Evolutionary conservation across 2,888 invertebrate genomes (phyloP).

Genomic region (Hemaris fuciformis): DNA sequence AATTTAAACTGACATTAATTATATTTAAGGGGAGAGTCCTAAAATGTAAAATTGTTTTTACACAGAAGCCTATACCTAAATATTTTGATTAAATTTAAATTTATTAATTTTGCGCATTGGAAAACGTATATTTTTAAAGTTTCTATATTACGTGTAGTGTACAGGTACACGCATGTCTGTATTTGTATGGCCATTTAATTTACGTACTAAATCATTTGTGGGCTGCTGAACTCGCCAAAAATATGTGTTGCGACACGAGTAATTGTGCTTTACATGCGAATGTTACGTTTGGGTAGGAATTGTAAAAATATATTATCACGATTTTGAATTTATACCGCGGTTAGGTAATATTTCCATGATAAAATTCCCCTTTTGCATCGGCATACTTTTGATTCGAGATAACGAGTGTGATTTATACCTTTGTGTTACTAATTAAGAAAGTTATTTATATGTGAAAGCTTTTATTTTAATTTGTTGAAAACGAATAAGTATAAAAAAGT

Average conservation of each 20-base stretch:
- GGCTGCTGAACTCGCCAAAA: slow-evolving; percentile 21
- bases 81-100: neutral
- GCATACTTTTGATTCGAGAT: neutral
- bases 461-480: no score
- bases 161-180: neutral
- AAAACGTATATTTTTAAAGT: neutral
- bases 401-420: neutral
- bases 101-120: no score
- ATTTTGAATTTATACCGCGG: neutral
- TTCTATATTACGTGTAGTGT: neutral
- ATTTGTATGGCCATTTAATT: slow-evolving; percentile 34
- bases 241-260: slow-evolving; percentile 9
- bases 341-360: neutral
- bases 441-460: no score
- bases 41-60: neutral
- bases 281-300: neutral
- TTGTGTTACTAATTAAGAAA: no score
- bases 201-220: slow-evolving; percentile 54
- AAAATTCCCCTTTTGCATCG: neutral
- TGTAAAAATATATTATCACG: neutral
- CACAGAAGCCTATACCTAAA: neutral
- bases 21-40: neutral
- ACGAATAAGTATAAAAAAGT: no score
- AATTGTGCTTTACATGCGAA: slow-evolving; percentile 14
- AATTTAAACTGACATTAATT: neutral